Base-by-base conservation (phyloP, 2,113 vertebrate genomes). In the Trematocara zebra region DNA sequence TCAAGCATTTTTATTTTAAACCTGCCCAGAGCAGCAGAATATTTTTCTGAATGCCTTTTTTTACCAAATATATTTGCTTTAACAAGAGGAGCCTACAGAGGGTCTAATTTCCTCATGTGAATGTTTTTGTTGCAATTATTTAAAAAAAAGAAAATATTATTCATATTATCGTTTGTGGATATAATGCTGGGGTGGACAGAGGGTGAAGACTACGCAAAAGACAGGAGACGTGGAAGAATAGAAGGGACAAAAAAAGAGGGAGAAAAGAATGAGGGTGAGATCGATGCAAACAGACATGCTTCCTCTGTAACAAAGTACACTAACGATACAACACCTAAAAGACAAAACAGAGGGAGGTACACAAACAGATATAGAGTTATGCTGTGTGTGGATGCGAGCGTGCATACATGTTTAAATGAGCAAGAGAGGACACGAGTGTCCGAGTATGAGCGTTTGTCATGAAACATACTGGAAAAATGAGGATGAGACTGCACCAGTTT, bases 41-140 rank as follows among this genome's bases (percentile, higher is more conserved):
- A 35, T n/a, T 37, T 64, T n/a, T 61, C 57, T 61, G 33, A 64
- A 64, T 37, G 31, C 31, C 10, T 35, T 37, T 35, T 61, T 64
- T n/a, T n/a, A n/a, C 31, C 59, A 64, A 35, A 35, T 11, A 0
- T 5, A n/a, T 35, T n/a, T 64, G 1, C 59, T 64, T 7, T 57
- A 57, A 57, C 54, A 57, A 17, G 0, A 57, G 26, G 14, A 31
- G 14, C 54, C 54, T 57, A 17, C 54, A 31, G 54, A 57, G 54
- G 26, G 26, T 57, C 26, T 57, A 57, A 4, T 57, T 31, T 31
- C 7, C 54, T 57, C 54, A 57, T 57, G 4, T 0, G 26, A 31
- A 61, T 61, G 5, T n/a, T n/a, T 61, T 35, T 7, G 10, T 64
- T 64, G 9, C 15, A 61, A 1, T 61, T 18, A 61, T 61, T 61